Base-by-base conservation (phyloP, 2,113 vertebrate species). In the Zosterops borbonicus region DNA sequence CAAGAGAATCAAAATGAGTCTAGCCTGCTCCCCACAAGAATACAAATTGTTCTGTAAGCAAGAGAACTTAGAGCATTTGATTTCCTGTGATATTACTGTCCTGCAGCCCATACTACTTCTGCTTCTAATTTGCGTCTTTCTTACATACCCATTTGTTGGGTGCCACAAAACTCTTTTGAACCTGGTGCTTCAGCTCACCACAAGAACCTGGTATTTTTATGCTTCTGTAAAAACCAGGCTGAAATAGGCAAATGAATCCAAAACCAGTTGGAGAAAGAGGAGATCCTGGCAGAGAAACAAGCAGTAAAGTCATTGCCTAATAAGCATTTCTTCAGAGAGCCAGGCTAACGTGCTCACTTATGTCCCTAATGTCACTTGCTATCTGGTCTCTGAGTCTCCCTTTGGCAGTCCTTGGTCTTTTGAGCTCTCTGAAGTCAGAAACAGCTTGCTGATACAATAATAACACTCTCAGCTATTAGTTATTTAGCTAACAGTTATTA, bases 11-110 rank as follows among this genome's bases (percentile, higher is more conserved):
- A 59, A 70, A 94, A 90, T 31, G 12, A 92, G 75, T 74, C 85
- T 59, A 91, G 63, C 19, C 55, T 80, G 78, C 20, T 92, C 39
- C 82, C 95, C 90, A 85, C 78, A 90, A 93, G 60, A 94, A 95
- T 58, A 94, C 56, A 84, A 87, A 29, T 75, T 67, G 55, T 69
- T 94, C 69, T 70, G 55, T 21, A 93, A 89, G 86, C 76, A 93
- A 74, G 13, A 89, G 29, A 71, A 79, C 35, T 70, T 55, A 59
- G 8, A 91, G 39, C 31, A 64, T 71, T 63, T 79, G 37, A 68
- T 91, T 78, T 89, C 87, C 56, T 75, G 52, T 64, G 52, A 82
- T 82, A 63, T 86, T 81, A 71, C 58, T 59, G 47, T 65, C 80
- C 55, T 83, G 52, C 44, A 90, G 56, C 39, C 64, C 73, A 64